phyloP scores from a whole-genome alignment of 2,797 vertebrate species.

The Anolis apletophallus region DNA sequence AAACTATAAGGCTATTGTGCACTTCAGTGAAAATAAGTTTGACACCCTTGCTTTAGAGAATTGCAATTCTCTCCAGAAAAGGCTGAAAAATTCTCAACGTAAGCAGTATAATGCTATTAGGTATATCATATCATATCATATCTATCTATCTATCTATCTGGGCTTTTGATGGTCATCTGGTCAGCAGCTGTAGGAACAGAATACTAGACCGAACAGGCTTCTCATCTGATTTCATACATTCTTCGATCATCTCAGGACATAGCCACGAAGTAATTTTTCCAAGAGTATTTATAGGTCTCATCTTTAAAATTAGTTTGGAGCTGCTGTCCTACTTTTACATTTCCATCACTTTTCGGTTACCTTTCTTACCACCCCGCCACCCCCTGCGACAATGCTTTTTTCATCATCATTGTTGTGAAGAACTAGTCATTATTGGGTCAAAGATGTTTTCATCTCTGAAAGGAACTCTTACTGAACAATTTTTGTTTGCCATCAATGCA shows the following conservation, averaged over 20 bases:
- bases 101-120: neutral
- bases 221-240: neutral
- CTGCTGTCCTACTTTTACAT: neutral
- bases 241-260: neutral
- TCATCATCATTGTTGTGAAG: constrained; percentile 15
- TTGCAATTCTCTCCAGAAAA: neutral
- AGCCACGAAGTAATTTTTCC: neutral
- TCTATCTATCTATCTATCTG: too few species aligned
- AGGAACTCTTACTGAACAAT: constrained; percentile 35
- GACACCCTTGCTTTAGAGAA: neutral
- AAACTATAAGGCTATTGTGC: too few species aligned
- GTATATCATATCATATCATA: too few species aligned
- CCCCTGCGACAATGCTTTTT: neutral
- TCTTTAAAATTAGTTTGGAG: neutral
- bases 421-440: constrained; percentile 1
- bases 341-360: neutral
- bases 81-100: neutral
- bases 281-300: neutral
- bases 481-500: constrained; percentile 43
- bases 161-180: neutral
- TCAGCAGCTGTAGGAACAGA: neutral
- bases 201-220: neutral
- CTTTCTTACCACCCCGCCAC: neutral
- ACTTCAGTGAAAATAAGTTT: too few species aligned
- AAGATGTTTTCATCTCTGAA: constrained; percentile 3